Conservation (phyloP, 2,888 invertebrate species). For the Synanthedon tipuliformis region DNA sequence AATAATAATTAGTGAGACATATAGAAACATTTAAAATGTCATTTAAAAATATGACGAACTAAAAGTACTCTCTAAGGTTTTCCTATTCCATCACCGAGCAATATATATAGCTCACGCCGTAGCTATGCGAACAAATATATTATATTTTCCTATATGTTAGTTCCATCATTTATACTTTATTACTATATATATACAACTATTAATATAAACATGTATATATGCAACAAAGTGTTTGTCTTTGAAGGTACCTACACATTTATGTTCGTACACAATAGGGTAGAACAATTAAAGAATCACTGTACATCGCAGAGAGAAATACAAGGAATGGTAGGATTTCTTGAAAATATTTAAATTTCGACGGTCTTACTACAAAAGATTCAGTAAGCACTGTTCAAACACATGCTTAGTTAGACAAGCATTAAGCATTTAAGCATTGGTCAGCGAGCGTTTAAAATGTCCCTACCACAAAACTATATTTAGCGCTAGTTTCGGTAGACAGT, state of each 20-base stretch:
- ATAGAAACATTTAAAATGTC: not conserved
- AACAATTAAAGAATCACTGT: constrained; percentile 64
- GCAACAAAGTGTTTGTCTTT: constrained; percentile 31
- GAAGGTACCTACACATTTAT: constrained; percentile 10
- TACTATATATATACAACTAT: constrained; percentile 59
- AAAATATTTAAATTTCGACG: too few relatives aligned
- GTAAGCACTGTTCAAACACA: too few relatives aligned
- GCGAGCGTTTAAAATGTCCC: too few relatives aligned
- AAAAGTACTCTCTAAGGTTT: not conserved
- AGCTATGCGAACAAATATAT: constrained; percentile 65
- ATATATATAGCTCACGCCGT: constrained; percentile 58
- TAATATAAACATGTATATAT: constrained; percentile 31
- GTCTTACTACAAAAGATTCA: too few relatives aligned
- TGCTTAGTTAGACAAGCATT: too few relatives aligned
- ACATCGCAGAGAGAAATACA: constrained; percentile 21
- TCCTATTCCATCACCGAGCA: constrained; percentile 37
- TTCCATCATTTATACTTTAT: constrained; percentile 71
- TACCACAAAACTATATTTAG: too few relatives aligned
- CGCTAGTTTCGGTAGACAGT: too few relatives aligned
- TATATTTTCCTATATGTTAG: constrained; percentile 69
- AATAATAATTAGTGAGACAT: too few relatives aligned
- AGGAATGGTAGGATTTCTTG: too few relatives aligned
- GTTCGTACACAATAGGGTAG: constrained; percentile 13
- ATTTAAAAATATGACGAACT: not conserved
- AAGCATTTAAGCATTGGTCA: too few relatives aligned